Conservation (phyloP, 2,113 vertebrate genomes). For the Podilymbus podiceps region DNA sequence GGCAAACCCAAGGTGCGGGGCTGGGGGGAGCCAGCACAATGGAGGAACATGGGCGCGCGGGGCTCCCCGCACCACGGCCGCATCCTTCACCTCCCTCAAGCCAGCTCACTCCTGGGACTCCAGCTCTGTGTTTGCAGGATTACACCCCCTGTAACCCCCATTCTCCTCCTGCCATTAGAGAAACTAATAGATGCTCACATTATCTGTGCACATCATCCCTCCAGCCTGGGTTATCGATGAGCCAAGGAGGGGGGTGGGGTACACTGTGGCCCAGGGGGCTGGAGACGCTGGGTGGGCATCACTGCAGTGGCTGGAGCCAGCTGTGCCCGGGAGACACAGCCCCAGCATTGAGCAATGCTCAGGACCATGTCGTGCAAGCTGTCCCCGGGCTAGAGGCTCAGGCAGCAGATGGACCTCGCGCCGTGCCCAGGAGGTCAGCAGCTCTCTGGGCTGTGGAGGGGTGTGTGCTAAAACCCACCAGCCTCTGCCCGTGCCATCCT, state of each 20-base stretch:
- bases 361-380: background rate
- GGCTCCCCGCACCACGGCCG: accelerated
- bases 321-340: background rate
- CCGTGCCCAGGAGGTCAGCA: background rate
- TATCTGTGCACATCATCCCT: background rate
- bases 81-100: background rate
- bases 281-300: background rate
- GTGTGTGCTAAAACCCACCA: background rate
- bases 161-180: background rate
- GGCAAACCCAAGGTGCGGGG: accelerated
- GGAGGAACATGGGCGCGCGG: background rate
- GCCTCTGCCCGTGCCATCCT: background rate
- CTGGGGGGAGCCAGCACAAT: background rate
- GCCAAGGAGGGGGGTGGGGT: background rate
- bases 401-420: background rate
- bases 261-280: background rate
- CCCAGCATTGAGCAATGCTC: background rate
- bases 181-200: accelerated
- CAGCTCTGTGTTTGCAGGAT: background rate
- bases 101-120: background rate
- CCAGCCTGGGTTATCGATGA: accelerated
- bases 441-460: background rate
- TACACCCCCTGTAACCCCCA: background rate
- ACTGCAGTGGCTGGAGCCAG: accelerated
- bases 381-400: background rate